Evolutionary conservation across 30 jellyfish, hydroid and myxozoan species (phyloP).

Genomic region (Pseudorhiza aurosa): DNA sequence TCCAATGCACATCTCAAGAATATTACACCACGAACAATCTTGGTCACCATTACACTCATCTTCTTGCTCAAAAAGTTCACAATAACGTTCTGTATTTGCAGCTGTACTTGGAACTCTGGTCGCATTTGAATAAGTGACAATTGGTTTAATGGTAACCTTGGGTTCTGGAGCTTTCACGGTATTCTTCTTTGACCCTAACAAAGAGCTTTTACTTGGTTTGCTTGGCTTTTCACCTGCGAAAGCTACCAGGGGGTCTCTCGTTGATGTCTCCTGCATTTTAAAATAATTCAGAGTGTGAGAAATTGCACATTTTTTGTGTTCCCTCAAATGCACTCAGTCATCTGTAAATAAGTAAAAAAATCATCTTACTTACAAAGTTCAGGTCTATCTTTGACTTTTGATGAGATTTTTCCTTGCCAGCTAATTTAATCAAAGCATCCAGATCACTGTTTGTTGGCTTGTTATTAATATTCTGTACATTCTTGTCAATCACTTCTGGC

Average conservation of each 20-base stretch:
- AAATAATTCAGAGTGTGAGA: too few species aligned
- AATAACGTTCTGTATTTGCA: constrained; percentile 24
- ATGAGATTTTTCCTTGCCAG: not conserved
- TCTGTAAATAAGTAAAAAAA: too few species aligned
- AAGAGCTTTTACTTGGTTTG: too few species aligned
- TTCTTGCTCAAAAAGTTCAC: constrained; percentile 67
- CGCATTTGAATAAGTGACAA: not conserved
- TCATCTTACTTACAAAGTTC: too few species aligned
- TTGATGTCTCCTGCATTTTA: too few species aligned
- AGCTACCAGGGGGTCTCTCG: not conserved
- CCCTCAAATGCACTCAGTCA: too few species aligned
- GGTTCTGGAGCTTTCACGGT: not conserved
- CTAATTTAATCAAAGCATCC: constrained; percentile 26
- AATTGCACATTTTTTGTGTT: too few species aligned
- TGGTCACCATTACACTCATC: constrained; percentile 72
- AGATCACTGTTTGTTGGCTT: constrained; percentile 28
- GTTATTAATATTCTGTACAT: not conserved
- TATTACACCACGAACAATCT: constrained; percentile 94
- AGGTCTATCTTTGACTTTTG: too few species aligned
- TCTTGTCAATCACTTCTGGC: not conserved
- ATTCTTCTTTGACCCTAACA: too few species aligned
- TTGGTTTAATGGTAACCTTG: not conserved
- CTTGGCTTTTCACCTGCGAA: too few species aligned
- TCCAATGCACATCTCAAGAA: constrained; percentile 71
- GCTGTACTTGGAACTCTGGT: not conserved